Base-by-base conservation (phyloP, 2,113 vertebrate species). In the Riparia riparia region DNA sequence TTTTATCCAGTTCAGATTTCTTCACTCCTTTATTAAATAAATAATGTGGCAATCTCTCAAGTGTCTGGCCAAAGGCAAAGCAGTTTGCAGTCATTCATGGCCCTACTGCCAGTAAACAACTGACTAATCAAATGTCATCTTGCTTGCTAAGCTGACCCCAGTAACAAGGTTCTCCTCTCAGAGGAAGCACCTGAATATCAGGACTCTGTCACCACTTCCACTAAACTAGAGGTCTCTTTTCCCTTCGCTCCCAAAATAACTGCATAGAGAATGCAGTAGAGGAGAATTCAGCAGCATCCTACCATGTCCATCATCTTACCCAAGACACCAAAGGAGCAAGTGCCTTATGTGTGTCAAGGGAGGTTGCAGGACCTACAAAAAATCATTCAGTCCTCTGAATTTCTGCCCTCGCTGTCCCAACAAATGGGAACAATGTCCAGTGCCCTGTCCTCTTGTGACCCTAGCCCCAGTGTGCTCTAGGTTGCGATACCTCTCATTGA, bases 11-110 rank as follows among this genome's bases (percentile, higher is more conserved):
- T 79, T 86, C 47, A 53, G n/a, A 92, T 96, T 96, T 96, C 93
- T 93, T 93, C 88, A 92, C 60, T 88, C 80, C 63, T 39, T 88
- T 93, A 93, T 96, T 93, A 95, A 95, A 95, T 90, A 93, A 9
- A 66, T 82, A 89, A 87, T 83, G 54, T 84, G 71, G 70, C 85
- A 93, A 58, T 90, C 82, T 71, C 71, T 86, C 74, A 90, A 94
- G 80, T 34, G 51, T 47, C 81, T 86, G 74, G 53, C 91, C 84
- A 91, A 92, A 87, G 42, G 69, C 77, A 91, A 61, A 54, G 64
- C 26, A 63, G 63, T 81, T 89, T 66, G 74, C 68, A 89, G 79
- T 68, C 11, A 53, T 68, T 95, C 90, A 64, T 94, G 53, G 73
- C 42, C n/a, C 47, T 41, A 37, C 16, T n/a, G 13, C n/a, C 61